Evolutionary conservation across 1,140 invertebrate species (phyloP).

Genomic region (Philopotamus ludificatus): DNA sequence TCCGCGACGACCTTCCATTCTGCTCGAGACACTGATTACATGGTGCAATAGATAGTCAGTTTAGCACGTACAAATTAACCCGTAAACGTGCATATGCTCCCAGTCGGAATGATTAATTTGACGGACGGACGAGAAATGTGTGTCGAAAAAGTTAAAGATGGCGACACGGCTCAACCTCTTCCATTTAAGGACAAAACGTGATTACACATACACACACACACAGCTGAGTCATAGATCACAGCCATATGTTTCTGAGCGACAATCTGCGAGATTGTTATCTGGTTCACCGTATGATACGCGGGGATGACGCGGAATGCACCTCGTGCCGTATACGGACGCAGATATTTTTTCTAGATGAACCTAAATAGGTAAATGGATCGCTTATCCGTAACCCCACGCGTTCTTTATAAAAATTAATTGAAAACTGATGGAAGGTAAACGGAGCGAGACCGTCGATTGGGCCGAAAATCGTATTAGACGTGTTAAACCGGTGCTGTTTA

Average conservation of each 20-base stretch:
- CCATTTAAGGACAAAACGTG: conserved; percentile 39
- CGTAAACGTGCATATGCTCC: neutral
- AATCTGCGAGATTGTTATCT: conserved; percentile 7
- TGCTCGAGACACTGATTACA: no score
- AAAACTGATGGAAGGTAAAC: no score
- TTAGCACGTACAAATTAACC: neutral
- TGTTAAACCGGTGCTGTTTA: no score
- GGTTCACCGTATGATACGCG: neutral
- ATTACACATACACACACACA: conserved; percentile 15
- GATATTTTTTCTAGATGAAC: no score
- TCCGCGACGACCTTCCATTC: no score
- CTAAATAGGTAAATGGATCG: no score
- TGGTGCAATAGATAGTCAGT: neutral
- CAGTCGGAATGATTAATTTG: neutral
- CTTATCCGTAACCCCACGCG: no score
- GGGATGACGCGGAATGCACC: no score
- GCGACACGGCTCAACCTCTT: conserved; percentile 22
- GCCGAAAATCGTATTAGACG: no score
- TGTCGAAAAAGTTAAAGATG: conserved; percentile 35
- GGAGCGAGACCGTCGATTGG: no score
- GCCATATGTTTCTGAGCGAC: conserved; percentile 28
- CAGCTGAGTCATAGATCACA: conserved; percentile 31
- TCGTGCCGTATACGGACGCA: no score
- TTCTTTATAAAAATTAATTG: no score
- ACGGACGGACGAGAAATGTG: conserved; percentile 28